Evolutionary conservation across 2,113 vertebrate genomes (phyloP).

Genomic region (Galemys pyrenaicus): DNA sequence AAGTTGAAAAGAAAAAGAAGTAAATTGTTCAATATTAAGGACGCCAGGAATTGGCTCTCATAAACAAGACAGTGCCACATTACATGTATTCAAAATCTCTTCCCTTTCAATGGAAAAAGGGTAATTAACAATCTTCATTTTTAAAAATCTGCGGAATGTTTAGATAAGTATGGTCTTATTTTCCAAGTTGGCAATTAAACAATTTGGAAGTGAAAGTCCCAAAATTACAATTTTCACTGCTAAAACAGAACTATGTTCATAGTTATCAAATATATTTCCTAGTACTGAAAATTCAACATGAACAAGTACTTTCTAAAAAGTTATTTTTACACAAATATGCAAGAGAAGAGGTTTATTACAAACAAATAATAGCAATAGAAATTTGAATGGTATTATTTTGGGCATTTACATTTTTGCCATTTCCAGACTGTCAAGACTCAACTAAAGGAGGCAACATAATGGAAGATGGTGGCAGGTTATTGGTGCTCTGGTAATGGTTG

Average conservation of each 20-base stretch:
- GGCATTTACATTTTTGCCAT: slow-evolving; percentile 52
- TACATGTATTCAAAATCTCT: slow-evolving; percentile 71
- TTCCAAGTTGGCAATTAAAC: slow-evolving; percentile 33
- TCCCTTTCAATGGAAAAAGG: slow-evolving; percentile 56
- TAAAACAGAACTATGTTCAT: slow-evolving; percentile 18
- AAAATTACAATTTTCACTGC: slow-evolving; percentile 24
- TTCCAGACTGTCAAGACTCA: not conserved
- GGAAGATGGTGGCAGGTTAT: no score
- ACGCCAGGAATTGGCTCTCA: slow-evolving; percentile 39
- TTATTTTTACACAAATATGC: slow-evolving; percentile 26
- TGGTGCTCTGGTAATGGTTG: no score
- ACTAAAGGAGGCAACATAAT: not conserved
- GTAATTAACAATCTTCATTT: slow-evolving; percentile 33
- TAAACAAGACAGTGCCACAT: slow-evolving; percentile 59
- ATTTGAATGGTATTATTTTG: slow-evolving; percentile 28
- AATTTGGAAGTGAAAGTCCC: not conserved
- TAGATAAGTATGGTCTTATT: slow-evolving; percentile 38
- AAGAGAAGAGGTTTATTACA: slow-evolving; percentile 46
- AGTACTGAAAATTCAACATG: slow-evolving; percentile 40
- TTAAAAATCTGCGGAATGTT: slow-evolving; percentile 26
- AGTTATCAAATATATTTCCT: slow-evolving; percentile 21
- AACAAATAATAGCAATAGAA: slow-evolving; percentile 9
- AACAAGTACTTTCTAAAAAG: slow-evolving; percentile 33
- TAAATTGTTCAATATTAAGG: slow-evolving; percentile 38
- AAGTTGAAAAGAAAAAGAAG: slow-evolving; percentile 62